Conservation (phyloP, 2,113 vertebrate genomes). For the Petromus typicus region DNA sequence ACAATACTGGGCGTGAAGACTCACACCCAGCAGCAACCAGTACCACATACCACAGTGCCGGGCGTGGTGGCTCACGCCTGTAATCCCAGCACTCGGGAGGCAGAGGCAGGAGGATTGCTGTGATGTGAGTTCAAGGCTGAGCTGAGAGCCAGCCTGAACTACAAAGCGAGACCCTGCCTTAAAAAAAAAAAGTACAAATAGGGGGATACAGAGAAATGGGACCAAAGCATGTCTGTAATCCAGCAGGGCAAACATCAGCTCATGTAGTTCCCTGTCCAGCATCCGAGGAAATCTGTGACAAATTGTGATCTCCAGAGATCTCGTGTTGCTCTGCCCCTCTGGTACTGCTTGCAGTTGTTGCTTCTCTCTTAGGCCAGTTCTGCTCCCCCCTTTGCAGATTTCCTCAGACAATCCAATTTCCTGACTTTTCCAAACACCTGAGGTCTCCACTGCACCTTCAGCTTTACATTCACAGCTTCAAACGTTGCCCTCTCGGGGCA, state of each 20-base stretch:
- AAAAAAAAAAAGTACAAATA: neutral
- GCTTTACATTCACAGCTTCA: neutral
- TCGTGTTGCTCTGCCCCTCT: neutral
- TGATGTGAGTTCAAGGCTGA: too few species aligned
- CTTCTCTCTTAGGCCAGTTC: neutral
- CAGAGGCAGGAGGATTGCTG: too few species aligned
- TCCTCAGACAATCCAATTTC: neutral
- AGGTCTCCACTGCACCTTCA: neutral
- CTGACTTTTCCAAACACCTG: neutral
- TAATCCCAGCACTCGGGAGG: too few species aligned
- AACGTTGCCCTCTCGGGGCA: too few species aligned
- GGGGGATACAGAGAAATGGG: neutral
- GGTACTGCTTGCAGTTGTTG: neutral
- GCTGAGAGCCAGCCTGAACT: too few species aligned
- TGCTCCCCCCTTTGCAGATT: neutral
- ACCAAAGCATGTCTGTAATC: neutral
- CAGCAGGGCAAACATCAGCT: neutral
- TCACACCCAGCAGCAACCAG: too few species aligned
- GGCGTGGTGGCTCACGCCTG: too few species aligned
- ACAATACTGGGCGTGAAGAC: too few species aligned
- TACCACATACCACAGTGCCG: too few species aligned
- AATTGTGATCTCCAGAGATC: neutral
- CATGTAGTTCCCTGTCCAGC: neutral
- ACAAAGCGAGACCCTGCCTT: too few species aligned
- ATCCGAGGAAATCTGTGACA: neutral